phyloP scores from a whole-genome alignment of 2,888 invertebrate genomes.

The Nasonovia ribisnigri region DNA sequence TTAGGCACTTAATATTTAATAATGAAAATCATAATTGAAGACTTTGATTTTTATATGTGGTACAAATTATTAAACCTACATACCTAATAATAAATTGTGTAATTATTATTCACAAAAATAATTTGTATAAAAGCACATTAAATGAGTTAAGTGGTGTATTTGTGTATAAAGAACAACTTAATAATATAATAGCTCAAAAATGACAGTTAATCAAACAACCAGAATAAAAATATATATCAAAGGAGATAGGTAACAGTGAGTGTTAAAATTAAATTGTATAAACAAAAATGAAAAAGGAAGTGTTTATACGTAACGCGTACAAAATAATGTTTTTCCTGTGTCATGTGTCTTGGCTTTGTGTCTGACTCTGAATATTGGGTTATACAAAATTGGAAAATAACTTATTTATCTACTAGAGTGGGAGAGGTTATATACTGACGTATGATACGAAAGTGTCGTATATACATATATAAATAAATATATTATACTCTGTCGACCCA shows the following conservation, averaged over 20 bases:
- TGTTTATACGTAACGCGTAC: neutral
- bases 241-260: too few species aligned
- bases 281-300: neutral
- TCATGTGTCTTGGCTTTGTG: neutral
- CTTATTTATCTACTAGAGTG: conserved; percentile 21
- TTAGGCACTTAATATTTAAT: neutral
- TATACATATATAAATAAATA: neutral
- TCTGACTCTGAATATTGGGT: conserved; percentile 1
- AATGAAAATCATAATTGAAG: neutral
- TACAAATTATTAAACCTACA: neutral
- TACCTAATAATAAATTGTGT: neutral
- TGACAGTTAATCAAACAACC: neutral
- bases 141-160: neutral
- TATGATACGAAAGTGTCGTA: neutral
- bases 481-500: neutral
- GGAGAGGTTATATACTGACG: neutral
- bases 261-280: neutral
- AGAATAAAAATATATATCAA: neutral
- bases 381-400: conserved; percentile 38
- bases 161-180: neutral
- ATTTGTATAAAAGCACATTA: neutral
- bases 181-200: neutral
- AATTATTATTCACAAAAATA: neutral
- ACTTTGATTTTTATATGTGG: neutral
- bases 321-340: neutral